phyloP scores from a whole-genome alignment of 2,888 invertebrate genomes.

The Priocnemis perturbator region DNA sequence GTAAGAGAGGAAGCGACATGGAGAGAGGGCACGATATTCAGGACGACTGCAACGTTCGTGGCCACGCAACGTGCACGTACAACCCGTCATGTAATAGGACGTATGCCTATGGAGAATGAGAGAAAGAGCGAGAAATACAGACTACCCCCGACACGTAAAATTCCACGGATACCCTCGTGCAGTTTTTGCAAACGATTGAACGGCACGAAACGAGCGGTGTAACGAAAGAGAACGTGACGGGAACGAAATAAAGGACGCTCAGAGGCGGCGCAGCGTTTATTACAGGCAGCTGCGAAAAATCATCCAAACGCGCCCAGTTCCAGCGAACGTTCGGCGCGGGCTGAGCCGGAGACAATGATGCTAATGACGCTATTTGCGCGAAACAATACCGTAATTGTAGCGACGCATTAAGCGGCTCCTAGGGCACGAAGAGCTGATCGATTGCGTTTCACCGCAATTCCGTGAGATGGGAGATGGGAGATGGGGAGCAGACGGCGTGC shows the following conservation, averaged over 20 bases:
- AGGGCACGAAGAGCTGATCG: too few relatives aligned
- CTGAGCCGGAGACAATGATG: too few relatives aligned
- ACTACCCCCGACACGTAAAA: slow-evolving; percentile 2
- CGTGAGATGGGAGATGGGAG: too few relatives aligned
- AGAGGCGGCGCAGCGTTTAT: too few relatives aligned
- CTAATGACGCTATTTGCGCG: too few relatives aligned
- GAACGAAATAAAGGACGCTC: neutral
- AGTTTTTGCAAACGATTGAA: slow-evolving; percentile 8
- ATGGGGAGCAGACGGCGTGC: too few relatives aligned
- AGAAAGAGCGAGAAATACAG: neutral
- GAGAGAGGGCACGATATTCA: slow-evolving; percentile 8
- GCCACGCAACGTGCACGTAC: neutral
- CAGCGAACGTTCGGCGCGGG: too few relatives aligned
- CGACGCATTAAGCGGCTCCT: too few relatives aligned
- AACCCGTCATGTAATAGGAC: neutral
- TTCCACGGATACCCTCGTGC: neutral
- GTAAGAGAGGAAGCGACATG: neutral
- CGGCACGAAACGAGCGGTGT: neutral
- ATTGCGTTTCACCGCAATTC: too few relatives aligned
- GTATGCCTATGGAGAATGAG: neutral
- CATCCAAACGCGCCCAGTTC: too few relatives aligned
- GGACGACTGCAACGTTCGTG: slow-evolving; percentile 5
- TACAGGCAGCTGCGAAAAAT: too few relatives aligned
- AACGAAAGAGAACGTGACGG: neutral
- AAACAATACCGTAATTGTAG: too few relatives aligned